Conservation (phyloP, 35 echinoderm and acorn worm genomes). For the Lytechinus variegatus region DNA sequence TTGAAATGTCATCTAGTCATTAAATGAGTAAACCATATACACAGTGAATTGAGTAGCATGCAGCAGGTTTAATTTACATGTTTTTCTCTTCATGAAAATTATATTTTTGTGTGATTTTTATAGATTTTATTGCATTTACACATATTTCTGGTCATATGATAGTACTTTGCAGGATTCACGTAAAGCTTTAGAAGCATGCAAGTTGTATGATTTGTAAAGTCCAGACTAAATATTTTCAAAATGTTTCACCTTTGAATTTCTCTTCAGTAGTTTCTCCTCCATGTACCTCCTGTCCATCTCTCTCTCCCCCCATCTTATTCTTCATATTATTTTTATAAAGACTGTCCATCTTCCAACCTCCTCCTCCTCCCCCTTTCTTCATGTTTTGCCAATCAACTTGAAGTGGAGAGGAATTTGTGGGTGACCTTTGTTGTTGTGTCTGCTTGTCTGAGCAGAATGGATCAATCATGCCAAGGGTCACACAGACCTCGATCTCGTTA, state of each 20-base stretch:
- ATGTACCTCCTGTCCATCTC: neutral
- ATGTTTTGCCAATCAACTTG: neutral
- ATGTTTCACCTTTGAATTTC: too few species aligned
- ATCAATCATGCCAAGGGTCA: neutral
- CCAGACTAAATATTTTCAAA: too few species aligned
- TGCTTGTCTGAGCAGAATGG: neutral
- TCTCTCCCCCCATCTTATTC: neutral
- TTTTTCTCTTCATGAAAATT: too few species aligned
- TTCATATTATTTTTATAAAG: neutral
- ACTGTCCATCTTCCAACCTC: neutral
- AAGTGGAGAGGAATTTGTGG: constrained; percentile 6
- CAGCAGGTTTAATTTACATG: too few species aligned
- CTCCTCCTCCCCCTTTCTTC: neutral
- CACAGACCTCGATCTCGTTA: constrained; percentile 1
- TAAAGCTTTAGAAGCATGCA: too few species aligned
- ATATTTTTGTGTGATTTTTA: too few species aligned
- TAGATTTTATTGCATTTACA: too few species aligned
- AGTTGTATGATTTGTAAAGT: too few species aligned
- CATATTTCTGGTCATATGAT: too few species aligned
- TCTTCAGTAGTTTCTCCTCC: neutral
- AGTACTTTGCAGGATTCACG: too few species aligned
- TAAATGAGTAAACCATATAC: too few species aligned
- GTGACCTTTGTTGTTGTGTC: constrained; percentile 6
- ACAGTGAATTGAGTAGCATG: too few species aligned
- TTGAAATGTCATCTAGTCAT: neutral